phyloP scores from a whole-genome alignment of 2,888 invertebrate species.

The Eupeodes luniger region DNA sequence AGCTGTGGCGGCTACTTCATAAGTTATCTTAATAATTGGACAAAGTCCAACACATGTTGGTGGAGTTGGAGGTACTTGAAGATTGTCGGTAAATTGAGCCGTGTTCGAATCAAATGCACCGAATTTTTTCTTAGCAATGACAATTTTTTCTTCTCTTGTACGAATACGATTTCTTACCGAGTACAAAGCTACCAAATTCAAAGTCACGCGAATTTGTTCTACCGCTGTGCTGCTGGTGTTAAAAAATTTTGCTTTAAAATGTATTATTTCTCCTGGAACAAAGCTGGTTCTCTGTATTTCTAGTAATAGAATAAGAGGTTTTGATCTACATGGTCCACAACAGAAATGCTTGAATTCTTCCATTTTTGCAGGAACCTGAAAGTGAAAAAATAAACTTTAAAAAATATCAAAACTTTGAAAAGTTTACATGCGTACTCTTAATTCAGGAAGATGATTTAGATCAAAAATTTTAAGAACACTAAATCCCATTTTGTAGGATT shows the following conservation, averaged over 20 bases:
- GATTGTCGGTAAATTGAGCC: conserved; percentile 78
- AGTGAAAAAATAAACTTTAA: background rate
- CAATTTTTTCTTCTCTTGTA: conserved; percentile 79
- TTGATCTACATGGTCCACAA: conserved; percentile 82
- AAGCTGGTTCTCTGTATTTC: conserved; percentile 82
- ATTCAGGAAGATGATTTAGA: conserved; percentile 85
- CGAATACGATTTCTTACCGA: conserved; percentile 77
- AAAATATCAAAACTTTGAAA: background rate
- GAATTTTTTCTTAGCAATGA: conserved; percentile 78
- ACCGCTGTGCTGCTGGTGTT: conserved; percentile 85
- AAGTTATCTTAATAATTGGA: conserved; percentile 81
- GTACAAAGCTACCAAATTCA: conserved; percentile 81
- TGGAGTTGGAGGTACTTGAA: conserved; percentile 82
- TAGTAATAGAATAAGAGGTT: conserved; percentile 79
- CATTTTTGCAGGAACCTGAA: conserved; percentile 79
- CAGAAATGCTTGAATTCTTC: conserved; percentile 81
- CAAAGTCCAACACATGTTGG: conserved; percentile 81
- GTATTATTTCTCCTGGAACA: conserved; percentile 82
- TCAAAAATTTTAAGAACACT: conserved; percentile 91
- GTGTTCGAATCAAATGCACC: conserved; percentile 79
- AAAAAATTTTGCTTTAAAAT: conserved; percentile 84
- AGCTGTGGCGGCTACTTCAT: conserved; percentile 81
- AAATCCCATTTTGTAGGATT: conserved; percentile 90
- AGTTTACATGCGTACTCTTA: background rate
- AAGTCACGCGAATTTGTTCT: conserved; percentile 78